Conservation (phyloP, 2,797 vertebrate species). For the Distichodus sexfasciatus region DNA sequence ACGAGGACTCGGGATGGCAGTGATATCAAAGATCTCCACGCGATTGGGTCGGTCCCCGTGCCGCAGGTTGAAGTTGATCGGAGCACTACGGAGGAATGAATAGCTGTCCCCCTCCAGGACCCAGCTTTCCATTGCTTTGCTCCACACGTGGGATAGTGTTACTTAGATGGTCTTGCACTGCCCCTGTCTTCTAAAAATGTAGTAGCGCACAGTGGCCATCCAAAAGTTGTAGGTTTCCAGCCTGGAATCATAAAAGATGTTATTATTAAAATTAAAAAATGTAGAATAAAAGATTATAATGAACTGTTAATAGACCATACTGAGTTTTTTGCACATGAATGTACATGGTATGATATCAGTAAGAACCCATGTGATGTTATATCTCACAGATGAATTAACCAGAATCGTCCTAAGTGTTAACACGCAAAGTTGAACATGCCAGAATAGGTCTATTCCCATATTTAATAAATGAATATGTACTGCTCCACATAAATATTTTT, state of each 20-base stretch:
- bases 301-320: too few species aligned
- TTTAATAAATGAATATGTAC: too few species aligned
- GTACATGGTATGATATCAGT: neutral
- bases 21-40: conserved; percentile 80
- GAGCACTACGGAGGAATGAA: conserved; percentile 70
- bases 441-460: too few species aligned
- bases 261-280: conserved; percentile 13
- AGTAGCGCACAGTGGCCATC: conserved; percentile 33
- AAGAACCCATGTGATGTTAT: neutral
- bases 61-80: conserved; percentile 66
- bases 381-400: too few species aligned
- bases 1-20: conserved; percentile 65
- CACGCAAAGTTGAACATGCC: too few species aligned
- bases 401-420: too few species aligned
- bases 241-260: conserved; percentile 40
- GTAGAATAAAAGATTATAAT: neutral
- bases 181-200: conserved; percentile 52
- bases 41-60: conserved; percentile 74
- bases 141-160: conserved; percentile 62
- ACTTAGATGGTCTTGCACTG: conserved; percentile 45
- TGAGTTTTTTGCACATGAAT: too few species aligned
- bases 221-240: conserved; percentile 2
- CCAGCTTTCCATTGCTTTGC: conserved; percentile 78
- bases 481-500: too few species aligned
- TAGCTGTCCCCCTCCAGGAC: conserved; percentile 76